Evolutionary conservation across 2,888 invertebrate genomes (phyloP).

Genomic region (Myopa testacea): DNA sequence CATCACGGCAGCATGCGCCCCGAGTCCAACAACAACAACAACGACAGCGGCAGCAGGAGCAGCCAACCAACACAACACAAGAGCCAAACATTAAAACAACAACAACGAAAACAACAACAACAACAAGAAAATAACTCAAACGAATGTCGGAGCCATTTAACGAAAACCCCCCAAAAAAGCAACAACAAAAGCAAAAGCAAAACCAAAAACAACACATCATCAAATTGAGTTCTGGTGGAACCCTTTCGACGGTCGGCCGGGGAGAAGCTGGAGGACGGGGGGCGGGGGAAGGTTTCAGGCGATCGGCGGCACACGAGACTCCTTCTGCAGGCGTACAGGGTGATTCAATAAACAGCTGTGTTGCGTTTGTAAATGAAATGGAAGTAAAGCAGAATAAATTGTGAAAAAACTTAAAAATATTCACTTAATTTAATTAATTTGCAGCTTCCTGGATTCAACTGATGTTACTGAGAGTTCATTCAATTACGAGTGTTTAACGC

Average conservation of each 20-base stretch:
- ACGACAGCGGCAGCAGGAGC: constrained; percentile 34
- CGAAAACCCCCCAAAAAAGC: constrained; percentile 43
- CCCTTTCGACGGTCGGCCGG: not conserved
- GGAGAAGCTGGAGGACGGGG: not conserved
- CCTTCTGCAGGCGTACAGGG: too few species aligned
- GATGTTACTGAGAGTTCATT: too few species aligned
- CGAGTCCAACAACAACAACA: constrained; percentile 43
- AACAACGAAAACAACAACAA: constrained; percentile 20
- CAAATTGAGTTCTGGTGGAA: constrained; percentile 29
- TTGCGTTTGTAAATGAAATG: too few species aligned
- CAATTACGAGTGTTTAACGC: too few species aligned
- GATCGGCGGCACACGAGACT: constrained; percentile 13
- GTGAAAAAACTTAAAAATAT: too few species aligned
- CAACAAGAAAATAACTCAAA: constrained; percentile 25
- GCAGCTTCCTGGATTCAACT: too few species aligned
- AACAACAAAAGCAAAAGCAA: constrained; percentile 36
- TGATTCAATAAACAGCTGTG: too few species aligned
- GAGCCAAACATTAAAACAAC: too few species aligned
- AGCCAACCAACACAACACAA: too few species aligned
- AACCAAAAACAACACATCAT: constrained; percentile 27
- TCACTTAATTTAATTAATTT: too few species aligned
- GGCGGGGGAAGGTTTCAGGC: not conserved
- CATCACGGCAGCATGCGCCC: constrained; percentile 51
- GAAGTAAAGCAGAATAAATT: too few species aligned
- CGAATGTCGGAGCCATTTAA: constrained; percentile 50